Evolutionary conservation across 2,113 vertebrate species (phyloP), one percentile per base, ranked within the genome.

Genomic region (Sorex araneus): DNA sequence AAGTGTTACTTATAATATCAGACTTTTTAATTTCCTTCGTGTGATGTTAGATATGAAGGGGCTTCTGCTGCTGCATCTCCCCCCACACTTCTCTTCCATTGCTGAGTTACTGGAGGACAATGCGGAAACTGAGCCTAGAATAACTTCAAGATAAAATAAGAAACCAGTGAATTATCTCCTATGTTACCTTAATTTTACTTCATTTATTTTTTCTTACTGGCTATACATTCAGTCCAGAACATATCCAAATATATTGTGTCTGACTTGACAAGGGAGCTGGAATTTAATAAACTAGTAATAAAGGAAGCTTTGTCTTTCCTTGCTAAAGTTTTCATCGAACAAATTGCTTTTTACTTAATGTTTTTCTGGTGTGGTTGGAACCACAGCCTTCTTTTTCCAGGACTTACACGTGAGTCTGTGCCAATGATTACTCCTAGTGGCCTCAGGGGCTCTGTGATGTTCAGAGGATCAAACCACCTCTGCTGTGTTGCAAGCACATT

Each of bases 221-320:
- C 32, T 91, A 54, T 64, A 54, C 21, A 8, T 81, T 82, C 36
- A 67, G 0, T 74, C 89, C 15, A 74, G 23, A 25, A 94, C 81
- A 85, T 34, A 71, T 75, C 1, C 50, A 15, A 75, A 45, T 66
- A 30, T 32, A 63, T 78, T 70, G 70, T 28, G 36, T 64, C 16
- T 75, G 15, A 79, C 0, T 1, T 34, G n/a, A 79, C 19, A 64
- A 19, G 80, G 45, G 47, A 40, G 2, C 1, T 75, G 78, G 36
- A 75, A 11, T 2, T 75, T 63, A 78, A 66, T 19, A 92, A 8
- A 3, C 40, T 66, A 30, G 3, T 74, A 93, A 80, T n/a, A 8
- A 27, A 87, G 28, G 27, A 13, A 79, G 7, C 43, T 45, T 73
- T 34, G 0, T 8, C 15, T 91, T 77, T 84, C 30, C 0, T 71